Conservation (phyloP, 2,113 vertebrate genomes). For the Steatornis caripensis region DNA sequence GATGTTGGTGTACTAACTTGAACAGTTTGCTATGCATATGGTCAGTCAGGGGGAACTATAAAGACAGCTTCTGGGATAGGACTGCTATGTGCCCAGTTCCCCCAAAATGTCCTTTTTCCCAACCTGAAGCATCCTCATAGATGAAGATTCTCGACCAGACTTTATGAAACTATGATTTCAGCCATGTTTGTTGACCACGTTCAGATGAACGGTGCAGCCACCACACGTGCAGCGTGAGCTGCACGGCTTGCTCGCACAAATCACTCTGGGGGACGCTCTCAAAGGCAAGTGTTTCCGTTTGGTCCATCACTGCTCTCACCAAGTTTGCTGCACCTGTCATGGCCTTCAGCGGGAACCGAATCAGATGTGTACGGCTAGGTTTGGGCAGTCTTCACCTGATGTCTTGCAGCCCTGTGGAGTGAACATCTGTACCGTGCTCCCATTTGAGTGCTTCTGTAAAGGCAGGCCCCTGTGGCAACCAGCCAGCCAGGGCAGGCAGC, state of each 20-base stretch:
- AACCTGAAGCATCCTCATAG: background rate
- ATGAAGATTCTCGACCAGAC: background rate
- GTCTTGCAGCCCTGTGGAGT: background rate
- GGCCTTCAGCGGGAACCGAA: background rate
- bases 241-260: accelerated
- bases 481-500: background rate
- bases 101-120: background rate
- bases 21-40: background rate
- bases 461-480: background rate
- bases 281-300: background rate
- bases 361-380: background rate
- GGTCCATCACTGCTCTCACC: background rate
- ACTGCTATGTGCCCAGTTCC: background rate
- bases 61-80: background rate
- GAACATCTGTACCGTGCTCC: background rate
- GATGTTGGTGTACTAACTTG: background rate
- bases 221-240: accelerated
- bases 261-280: background rate
- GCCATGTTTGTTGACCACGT: background rate
- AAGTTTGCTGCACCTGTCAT: background rate
- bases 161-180: background rate
- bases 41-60: background rate
- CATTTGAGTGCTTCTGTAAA: background rate
- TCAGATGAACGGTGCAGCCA: background rate
- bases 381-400: background rate